Base-by-base conservation (phyloP, 2,113 vertebrate species). In the Ammodytes marinus region DNA sequence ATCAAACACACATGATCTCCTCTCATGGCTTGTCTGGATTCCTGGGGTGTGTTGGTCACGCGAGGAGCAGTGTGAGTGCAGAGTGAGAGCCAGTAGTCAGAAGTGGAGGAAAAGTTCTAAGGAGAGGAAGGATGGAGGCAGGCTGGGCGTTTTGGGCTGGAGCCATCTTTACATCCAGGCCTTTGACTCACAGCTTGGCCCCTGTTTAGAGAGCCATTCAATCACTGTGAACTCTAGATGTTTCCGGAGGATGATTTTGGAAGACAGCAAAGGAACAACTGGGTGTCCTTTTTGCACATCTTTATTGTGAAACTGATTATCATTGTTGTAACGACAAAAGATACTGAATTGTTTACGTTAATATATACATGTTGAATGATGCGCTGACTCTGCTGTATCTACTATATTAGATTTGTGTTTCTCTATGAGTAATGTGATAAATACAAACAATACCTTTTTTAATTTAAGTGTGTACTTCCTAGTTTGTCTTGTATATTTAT, bases 111-210 rank as follows among this genome's bases (percentile, higher is more conserved):
- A 45, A 47, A 69, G 79, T 68, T 84, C 49, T 39, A 68, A 67
- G 42, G 40, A 57, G 61, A 65, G 49, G 68, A 74, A 47, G 73
- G 77, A 81, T 68, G 88, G 60, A 83, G 71, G 52, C 71, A 42
- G 12, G 19, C 54, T 52, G 71, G 42, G 46, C 69, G 43, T 37
- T 64, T 86, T 71, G 76, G 84, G 70, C 66, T 40, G 0, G 50
- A 82, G 79, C 64, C 82, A 77, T 84, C 90, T 88, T 86, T 88
- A 81, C 76, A 83, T 85, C 81, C 79, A 86, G 47, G 43, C 50
- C 37, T 77, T 84, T 87, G 77, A 82, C 74, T 91, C 70, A 77
- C 45, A 55, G 73, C 74, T 61, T 54, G 40, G 27, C 42, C n/a
- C 10, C 39, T 50, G 46, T 61, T 79, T 72, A 74, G 70, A 84